Base-by-base conservation (phyloP, 2,113 vertebrate species). In the Telmatochromis bifrenatus region DNA sequence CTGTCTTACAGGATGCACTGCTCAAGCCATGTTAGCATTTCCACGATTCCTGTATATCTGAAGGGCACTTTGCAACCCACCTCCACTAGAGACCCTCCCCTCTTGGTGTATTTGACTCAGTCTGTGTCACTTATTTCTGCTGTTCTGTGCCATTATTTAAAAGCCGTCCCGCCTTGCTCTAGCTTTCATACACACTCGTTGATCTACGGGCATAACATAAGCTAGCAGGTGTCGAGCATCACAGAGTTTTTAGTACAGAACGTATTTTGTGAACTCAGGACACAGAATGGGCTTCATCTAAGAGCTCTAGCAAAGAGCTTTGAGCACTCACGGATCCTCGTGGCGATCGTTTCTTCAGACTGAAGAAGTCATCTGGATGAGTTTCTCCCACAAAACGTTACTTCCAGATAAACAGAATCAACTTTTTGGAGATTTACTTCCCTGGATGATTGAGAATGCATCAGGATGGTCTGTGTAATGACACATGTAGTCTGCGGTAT, bases 1-100 rank as follows among this genome's bases (percentile, higher is more conserved):
- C 37, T 39, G 37, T 12, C 17, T 35, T 7, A 35, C 60, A 65
- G 31, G 9, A 0, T 37, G 3, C 31, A 35, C 17, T 65, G 9
- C 60, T 1, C 31, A 65, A 37, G 9, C 31, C 6, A n/a, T n/a
- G 37, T 3, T 39, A 39, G 62, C 35, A 21, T 68, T 39, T 39
- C 3, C 0, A 39, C 7, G 0, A 8, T 68, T 68, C 19, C 19
- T 39, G n/a, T 1, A 42, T 2, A 9, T 39, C 62, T 68, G 19
- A 39, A 14, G 1, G 0, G 11, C 19, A 37, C 33, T 68, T 37
- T 68, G 19, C 62, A 37, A 21, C 62, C 35, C 7, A 70, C n/a
- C 62, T 14, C 35, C 19, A 39, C n/a, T 37, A 13, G 19, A 68
- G 35, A 12, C 11, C 19, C 33, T 37, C 19, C 33, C 7, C 0